Evolutionary conservation across 2,888 invertebrate genomes (phyloP).

Genomic region (Panopea generosa): DNA sequence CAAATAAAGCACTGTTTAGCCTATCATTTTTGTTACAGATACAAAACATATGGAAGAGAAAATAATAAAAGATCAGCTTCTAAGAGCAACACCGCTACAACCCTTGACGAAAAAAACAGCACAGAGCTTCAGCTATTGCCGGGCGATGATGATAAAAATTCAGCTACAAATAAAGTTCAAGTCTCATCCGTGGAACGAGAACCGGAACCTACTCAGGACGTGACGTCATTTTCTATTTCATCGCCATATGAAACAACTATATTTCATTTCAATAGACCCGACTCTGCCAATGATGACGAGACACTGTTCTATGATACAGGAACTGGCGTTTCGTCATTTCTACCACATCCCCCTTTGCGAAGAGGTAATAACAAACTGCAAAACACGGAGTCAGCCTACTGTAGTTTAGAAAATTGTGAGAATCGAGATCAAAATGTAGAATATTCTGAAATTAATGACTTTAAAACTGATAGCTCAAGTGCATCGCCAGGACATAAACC

Average conservation of each 20-base stretch:
- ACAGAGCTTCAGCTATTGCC: constrained; percentile 54
- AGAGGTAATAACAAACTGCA: constrained; percentile 36
- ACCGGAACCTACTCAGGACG: constrained; percentile 24
- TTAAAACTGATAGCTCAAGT: constrained; percentile 16
- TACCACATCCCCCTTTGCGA: constrained; percentile 38
- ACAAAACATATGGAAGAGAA: constrained; percentile 48
- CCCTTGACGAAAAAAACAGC: constrained; percentile 51
- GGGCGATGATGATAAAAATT: constrained; percentile 25
- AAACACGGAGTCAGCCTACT: constrained; percentile 53
- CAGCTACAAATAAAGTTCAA: neutral
- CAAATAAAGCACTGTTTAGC: too few species aligned
- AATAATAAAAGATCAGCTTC: constrained; percentile 28
- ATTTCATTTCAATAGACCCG: constrained; percentile 54
- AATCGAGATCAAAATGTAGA: constrained; percentile 33
- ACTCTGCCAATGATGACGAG: constrained; percentile 34
- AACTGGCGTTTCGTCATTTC: constrained; percentile 50
- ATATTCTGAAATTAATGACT: constrained; percentile 29
- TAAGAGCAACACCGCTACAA: constrained; percentile 49
- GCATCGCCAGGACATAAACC: neutral
- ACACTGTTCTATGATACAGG: constrained; percentile 40
- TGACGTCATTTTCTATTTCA: constrained; percentile 20
- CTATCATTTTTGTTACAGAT: constrained; percentile 49
- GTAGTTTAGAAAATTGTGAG: constrained; percentile 41
- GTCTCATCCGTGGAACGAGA: constrained; percentile 11
- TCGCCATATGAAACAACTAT: constrained; percentile 57